These are phyloP conservation scores for Pachymerium ferrugineum DNA, from an alignment of 2,888 invertebrate genomes.

Conservation along the genomic window DNA sequence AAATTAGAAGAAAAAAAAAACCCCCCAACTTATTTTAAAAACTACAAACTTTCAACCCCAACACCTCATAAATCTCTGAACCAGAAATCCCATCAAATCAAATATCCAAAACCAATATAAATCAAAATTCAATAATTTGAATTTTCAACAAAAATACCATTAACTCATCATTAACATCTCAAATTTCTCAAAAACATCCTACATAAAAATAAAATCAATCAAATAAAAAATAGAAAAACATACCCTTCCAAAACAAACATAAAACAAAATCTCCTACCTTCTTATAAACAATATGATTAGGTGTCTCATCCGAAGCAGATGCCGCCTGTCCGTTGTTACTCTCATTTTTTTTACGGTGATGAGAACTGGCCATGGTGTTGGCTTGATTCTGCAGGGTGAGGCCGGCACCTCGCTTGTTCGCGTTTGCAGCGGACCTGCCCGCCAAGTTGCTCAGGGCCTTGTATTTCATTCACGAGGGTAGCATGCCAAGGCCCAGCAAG, in stretches of 20 bases:
- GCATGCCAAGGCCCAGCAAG: no score
- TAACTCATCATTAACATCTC: background rate
- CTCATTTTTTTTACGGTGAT: conserved; percentile 15
- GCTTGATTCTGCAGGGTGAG: conserved; percentile 14
- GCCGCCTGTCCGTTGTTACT: conserved; percentile 33
- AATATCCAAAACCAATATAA: no score
- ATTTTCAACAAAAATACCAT: background rate
- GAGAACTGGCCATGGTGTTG: conserved; percentile 30
- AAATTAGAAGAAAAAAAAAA: no score
- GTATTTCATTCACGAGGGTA: conserved; percentile 35
- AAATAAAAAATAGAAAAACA: background rate
- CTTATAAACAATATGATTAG: conserved; percentile 81
- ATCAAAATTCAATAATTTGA: no score
- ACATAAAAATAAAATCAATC: background rate
- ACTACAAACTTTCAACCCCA: no score
- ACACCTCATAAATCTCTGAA: no score
- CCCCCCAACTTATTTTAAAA: no score
- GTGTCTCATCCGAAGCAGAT: conserved; percentile 55
- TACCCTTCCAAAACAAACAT: background rate
- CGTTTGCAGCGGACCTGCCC: conserved; percentile 20
- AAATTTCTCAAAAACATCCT: background rate
- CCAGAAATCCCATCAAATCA: no score
- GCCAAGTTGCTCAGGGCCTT: conserved; percentile 30
- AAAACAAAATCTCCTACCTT: conserved; percentile 57
- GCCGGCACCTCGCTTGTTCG: conserved; percentile 20